A percentile compares a stretch with the other conserved stretches of the same genome.
phyloP scores from a whole-genome alignment of 2,888 invertebrate genomes.

The Bellardia pandia region DNA sequence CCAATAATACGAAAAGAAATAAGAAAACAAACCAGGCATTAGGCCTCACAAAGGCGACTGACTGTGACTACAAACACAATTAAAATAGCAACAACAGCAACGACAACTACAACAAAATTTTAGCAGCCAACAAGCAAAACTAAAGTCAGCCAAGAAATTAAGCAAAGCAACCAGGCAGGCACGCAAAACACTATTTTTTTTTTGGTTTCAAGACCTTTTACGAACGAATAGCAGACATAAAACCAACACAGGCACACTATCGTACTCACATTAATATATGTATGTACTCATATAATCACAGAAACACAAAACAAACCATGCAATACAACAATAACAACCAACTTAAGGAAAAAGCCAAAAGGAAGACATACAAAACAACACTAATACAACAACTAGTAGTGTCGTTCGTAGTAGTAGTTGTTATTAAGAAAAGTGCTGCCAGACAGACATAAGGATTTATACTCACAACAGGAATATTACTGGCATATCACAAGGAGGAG shows the following conservation, averaged over 20 bases:
- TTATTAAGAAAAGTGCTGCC: conserved; percentile 40
- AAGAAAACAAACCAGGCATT: conserved; percentile 60
- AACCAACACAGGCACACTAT: conserved; percentile 4
- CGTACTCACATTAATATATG: not conserved
- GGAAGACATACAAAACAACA: conserved; percentile 60
- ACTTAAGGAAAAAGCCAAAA: conserved; percentile 65
- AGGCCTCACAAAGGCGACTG: conserved; percentile 62
- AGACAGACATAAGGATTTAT: conserved; percentile 41
- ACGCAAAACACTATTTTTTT: conserved; percentile 59
- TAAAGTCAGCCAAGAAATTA: conserved; percentile 70
- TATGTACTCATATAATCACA: conserved; percentile 21
- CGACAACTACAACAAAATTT: conserved; percentile 49
- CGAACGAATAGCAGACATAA: conserved; percentile 46
- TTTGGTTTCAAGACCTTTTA: conserved; percentile 49
- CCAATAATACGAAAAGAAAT: conserved; percentile 75
- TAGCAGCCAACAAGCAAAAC: conserved; percentile 59
- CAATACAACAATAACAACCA: conserved; percentile 35
- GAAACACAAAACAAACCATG: conserved; percentile 44
- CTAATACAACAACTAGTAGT: conserved; percentile 53
- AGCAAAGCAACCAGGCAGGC: conserved; percentile 61
- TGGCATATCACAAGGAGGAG: not conserved
- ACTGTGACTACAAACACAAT: conserved; percentile 38
- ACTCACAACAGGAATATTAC: not conserved
- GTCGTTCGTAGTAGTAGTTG: conserved; percentile 42
- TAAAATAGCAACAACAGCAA: conserved; percentile 14